These are phyloP conservation scores for Sipunculus nudus DNA, from an alignment of 2,888 invertebrate species.

Conservation along the genomic window DNA sequence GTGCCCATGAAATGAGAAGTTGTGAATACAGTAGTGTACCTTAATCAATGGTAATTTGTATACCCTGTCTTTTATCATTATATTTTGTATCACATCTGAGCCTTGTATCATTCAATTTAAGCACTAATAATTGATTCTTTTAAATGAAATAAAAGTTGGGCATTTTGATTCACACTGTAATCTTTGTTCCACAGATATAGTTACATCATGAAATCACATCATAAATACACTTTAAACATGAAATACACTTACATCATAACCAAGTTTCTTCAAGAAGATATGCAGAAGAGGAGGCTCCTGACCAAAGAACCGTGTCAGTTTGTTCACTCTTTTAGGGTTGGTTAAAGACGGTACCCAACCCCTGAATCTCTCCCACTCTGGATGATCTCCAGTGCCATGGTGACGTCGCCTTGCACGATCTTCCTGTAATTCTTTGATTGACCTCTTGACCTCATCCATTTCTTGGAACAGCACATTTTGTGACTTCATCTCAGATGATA, in stretches of 20 bases:
- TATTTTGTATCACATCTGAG: no score
- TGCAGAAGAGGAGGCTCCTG: conserved; percentile 90
- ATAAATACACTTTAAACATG: no score
- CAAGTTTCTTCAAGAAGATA: conserved; percentile 87
- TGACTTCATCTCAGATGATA: conserved; percentile 90
- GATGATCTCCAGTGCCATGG: conserved; percentile 11
- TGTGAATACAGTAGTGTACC: no score
- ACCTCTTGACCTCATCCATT: conserved; percentile 85
- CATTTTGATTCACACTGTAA: no score
- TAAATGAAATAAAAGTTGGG: no score
- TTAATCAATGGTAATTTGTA: no score
- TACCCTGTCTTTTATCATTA: no score
- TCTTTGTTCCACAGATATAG: no score
- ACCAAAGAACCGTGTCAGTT: conserved; percentile 89
- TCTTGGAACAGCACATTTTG: conserved; percentile 88
- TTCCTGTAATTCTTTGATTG: conserved; percentile 77
- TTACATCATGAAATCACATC: no score
- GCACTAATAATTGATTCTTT: no score
- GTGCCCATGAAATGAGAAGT: no score
- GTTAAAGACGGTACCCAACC: conserved; percentile 72
- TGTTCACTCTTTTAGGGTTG: conserved; percentile 86
- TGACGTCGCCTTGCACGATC: conserved; percentile 18
- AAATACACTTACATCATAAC: conserved; percentile 80
- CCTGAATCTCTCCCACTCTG: conserved; percentile 61
- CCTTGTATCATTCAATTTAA: no score